Evolutionary conservation across 2,888 invertebrate genomes (phyloP), one percentile per base, ranked within the genome.

Genomic region (Cerastis rubricosa): DNA sequence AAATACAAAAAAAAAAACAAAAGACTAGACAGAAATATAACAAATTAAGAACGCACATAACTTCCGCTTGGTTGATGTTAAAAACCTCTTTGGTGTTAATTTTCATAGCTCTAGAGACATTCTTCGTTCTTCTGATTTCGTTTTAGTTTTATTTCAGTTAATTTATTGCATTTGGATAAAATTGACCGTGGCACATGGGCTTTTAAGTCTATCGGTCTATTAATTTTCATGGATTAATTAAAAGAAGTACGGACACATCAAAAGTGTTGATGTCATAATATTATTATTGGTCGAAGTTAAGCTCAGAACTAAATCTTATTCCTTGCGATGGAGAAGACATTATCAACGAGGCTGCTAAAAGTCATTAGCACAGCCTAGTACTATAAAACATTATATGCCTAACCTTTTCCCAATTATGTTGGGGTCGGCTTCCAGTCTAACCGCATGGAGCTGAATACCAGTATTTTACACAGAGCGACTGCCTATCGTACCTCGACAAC

Each of bases 21-120:
- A 57, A 59, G n/a, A 59, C 11, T 70, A 35, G 35, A 74, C 35
- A 61, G 43, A 68, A 45, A 63, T 12, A 78, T 54, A 74, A 66
- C 74, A 59, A 83, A 84, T 47, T 83, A 66, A 74, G 79, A 86
- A 83, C 79, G 59, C 79, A 68, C 74, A 70, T 83, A 83, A 84
- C 79, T 84, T 86, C 83, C 83, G 86, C 63, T 64, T 45, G 63
- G 49, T 40, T 69, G 71, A 66, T 61, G 61, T 71, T 78, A 71
- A 67, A 72, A 65, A 78, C 74, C 71, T 78, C 63, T 83, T 86
- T 70, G 63, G 71, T 81, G 51, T 83, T 74, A 35, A 71, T 72
- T 67, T 61, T 73, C 73, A 71, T 51, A 85, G n/a, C n/a, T n/a
- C n/a, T n/a, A n/a, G 64, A 76, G 22, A 54, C 9, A 59, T 63